These are phyloP conservation scores for Xylophagus ater DNA, from an alignment of 2,888 invertebrate species.

Conservation along the genomic window DNA sequence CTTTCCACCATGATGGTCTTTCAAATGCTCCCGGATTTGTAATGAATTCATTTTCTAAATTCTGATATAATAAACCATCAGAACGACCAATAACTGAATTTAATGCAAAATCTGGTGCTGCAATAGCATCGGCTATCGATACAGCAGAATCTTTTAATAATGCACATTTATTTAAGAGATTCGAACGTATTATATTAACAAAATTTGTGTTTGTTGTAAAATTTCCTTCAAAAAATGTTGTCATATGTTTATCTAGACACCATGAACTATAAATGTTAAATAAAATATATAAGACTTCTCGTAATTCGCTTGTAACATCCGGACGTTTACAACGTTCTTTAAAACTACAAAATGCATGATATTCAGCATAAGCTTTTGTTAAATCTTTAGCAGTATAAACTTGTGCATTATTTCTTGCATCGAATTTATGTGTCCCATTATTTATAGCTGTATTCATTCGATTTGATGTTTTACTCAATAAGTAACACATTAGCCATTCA, in stretches of 20 bases:
- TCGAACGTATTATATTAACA: slow-evolving; percentile 51
- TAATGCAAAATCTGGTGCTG: slow-evolving; percentile 81
- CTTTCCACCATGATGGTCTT: slow-evolving; percentile 64
- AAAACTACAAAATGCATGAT: slow-evolving; percentile 42
- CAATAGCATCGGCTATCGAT: slow-evolving; percentile 69
- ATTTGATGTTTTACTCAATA: slow-evolving; percentile 56
- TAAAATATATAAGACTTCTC: slow-evolving; percentile 41
- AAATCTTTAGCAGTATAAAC: slow-evolving; percentile 67
- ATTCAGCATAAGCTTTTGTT: slow-evolving; percentile 68
- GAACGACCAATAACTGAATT: slow-evolving; percentile 77
- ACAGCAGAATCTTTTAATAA: slow-evolving; percentile 65
- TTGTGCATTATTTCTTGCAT: slow-evolving; percentile 69
- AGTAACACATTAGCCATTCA: slow-evolving; percentile 74
- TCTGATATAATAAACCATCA: slow-evolving; percentile 61
- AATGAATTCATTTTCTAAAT: slow-evolving; percentile 60
- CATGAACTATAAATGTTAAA: slow-evolving; percentile 47
- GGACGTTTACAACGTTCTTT: slow-evolving; percentile 28
- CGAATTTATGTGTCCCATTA: slow-evolving; percentile 55
- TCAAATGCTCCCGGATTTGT: slow-evolving; percentile 57
- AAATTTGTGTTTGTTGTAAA: slow-evolving; percentile 44
- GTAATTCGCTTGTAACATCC: slow-evolving; percentile 30
- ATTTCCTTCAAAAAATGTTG: slow-evolving; percentile 53
- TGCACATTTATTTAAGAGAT: slow-evolving; percentile 55
- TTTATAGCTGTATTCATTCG: slow-evolving; percentile 47
- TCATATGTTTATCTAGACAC: slow-evolving; percentile 57